Percentiles rank a stretch among this genome's conserved stretches.
Conservation (phyloP, 2,888 invertebrate genomes). For the Corbicula japonica region DNA sequence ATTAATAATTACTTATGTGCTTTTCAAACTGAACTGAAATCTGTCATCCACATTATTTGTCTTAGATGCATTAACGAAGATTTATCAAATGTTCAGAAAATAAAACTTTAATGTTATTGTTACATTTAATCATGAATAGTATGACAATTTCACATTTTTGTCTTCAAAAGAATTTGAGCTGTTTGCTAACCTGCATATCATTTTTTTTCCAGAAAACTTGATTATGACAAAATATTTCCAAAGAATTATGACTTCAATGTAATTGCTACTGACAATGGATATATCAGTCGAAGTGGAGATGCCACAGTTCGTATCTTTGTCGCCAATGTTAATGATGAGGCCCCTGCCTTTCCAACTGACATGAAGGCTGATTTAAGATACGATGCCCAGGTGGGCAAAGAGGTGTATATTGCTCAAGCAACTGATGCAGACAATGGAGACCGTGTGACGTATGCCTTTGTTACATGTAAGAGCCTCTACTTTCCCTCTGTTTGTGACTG, state of each 20-base stretch:
- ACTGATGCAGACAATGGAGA: conserved; percentile 97
- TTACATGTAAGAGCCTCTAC: conserved; percentile 58
- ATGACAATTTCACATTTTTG: too few species aligned
- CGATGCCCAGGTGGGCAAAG: conserved; percentile 87
- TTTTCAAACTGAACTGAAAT: too few species aligned
- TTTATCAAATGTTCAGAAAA: too few species aligned
- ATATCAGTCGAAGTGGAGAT: conserved; percentile 16
- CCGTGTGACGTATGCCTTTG: conserved; percentile 94
- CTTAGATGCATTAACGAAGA: too few species aligned
- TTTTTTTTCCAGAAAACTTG: conserved; percentile 77
- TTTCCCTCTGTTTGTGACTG: too few species aligned
- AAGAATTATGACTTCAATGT: conserved; percentile 94
- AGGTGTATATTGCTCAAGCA: conserved; percentile 95
- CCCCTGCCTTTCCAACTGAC: conserved; percentile 88
- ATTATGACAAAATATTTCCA: conserved; percentile 80
- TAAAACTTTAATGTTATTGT: too few species aligned
- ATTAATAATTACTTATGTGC: too few species aligned
- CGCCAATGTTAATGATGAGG: conserved; percentile 98
- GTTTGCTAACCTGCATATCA: too few species aligned
- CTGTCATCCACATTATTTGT: too few species aligned
- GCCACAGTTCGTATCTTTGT: conserved; percentile 89
- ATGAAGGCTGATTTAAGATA: conserved; percentile 72
- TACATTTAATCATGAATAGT: too few species aligned
- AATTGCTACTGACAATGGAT: conserved; percentile 92
- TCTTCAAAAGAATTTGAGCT: too few species aligned